phyloP scores from a whole-genome alignment of 1,140 invertebrate genomes.

The Papilio glaucus region DNA sequence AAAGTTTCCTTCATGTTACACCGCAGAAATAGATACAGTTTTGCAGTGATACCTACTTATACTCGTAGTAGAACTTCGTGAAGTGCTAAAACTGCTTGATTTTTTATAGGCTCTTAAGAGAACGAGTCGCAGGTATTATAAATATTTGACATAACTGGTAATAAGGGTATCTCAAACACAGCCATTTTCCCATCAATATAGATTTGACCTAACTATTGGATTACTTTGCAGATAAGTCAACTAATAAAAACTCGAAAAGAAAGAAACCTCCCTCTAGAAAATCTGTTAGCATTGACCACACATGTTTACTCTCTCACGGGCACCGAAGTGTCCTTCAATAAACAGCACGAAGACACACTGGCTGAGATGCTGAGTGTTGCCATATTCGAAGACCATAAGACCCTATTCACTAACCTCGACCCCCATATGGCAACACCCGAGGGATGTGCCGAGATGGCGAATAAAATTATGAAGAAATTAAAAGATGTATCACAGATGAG shows the following conservation, averaged over 20 bases:
- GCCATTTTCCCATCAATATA: too few species aligned
- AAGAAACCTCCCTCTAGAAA: constrained; percentile 84
- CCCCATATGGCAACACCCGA: constrained; percentile 59
- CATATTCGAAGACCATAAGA: constrained; percentile 85
- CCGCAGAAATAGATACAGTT: too few species aligned
- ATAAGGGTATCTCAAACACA: too few species aligned
- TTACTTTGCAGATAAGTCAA: constrained; percentile 81
- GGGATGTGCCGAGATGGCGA: constrained; percentile 61
- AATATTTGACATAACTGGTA: too few species aligned
- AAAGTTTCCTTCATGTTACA: too few species aligned
- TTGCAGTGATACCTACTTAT: too few species aligned
- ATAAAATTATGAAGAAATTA: constrained; percentile 62
- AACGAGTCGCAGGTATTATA: too few species aligned
- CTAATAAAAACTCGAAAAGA: constrained; percentile 84
- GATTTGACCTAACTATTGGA: too few species aligned
- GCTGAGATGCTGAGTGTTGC: constrained; percentile 83
- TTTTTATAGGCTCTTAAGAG: too few species aligned
- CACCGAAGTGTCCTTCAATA: constrained; percentile 83
- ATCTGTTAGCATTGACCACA: constrained; percentile 85
- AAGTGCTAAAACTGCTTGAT: too few species aligned
- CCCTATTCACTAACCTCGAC: constrained; percentile 50
- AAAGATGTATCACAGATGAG: constrained; percentile 74
- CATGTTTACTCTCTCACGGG: constrained; percentile 86
- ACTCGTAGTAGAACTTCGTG: too few species aligned
- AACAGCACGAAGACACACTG: constrained; percentile 83